Base-by-base conservation (phyloP, 2,113 vertebrate species). In the Stegastes partitus region DNA sequence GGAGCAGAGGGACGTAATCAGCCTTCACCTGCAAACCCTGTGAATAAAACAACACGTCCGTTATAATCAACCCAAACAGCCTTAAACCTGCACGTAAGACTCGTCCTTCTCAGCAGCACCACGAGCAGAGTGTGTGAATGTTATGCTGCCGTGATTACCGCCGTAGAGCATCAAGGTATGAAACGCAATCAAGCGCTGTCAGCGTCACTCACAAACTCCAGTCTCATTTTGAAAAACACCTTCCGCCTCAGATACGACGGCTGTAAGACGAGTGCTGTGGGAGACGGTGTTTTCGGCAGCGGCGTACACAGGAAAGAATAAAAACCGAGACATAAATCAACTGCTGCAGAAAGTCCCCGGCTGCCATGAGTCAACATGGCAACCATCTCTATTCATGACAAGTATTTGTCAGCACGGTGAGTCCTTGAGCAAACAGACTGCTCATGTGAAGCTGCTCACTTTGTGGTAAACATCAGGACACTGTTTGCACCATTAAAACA, bases 11-110 rank as follows among this genome's bases (percentile, higher is more conserved):
- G 49, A 98, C 90, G 0, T 99, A 99, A 87, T 99, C 98, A 0
- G 97, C 95, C 92, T 98, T 97, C 88, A 99, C 97, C 81, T 97
- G 96, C 21, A 89, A 86, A 28, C 97, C 98, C 98, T 99, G 89
- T 0, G 77, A 81, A 83, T 1, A 59, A 75, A 71, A 81, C 68
- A n/a, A 74, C n/a, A 53, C 0, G 25, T 10, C 73, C 14, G 28
- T 68, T 18, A 69, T 31, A 73, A 53, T 81, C 42, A 78, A 34
- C 19, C n/a, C 6, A 44, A 51, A 39, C 23, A 5, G 14, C 3
- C 6, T 19, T 5, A 55, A 28, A 58, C 50, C 39, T 39, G 51
- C 4, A 37, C 39, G 22, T n/a, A 31, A 66, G 74, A 56, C 23
- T 54, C 26, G 0, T 5, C 18, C 10, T 4, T 19, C 11, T 50